phyloP scores from a whole-genome alignment of 1,140 invertebrate genomes.

The Pinna nobilis region DNA sequence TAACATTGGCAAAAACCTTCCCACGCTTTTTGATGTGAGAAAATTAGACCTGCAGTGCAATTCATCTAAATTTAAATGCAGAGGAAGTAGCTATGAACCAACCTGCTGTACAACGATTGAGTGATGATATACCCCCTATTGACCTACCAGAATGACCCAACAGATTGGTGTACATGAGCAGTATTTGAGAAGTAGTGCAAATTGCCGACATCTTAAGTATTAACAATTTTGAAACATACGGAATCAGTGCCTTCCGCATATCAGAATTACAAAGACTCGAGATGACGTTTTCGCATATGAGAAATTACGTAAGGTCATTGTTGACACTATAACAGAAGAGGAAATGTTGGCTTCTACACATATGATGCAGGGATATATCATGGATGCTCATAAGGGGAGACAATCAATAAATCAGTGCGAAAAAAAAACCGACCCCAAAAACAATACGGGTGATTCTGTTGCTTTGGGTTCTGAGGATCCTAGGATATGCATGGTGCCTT shows the following conservation, averaged over 20 bases:
- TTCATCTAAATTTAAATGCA: constrained; percentile 4
- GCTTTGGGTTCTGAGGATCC: too few species aligned
- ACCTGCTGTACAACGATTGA: not conserved
- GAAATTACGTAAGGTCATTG: not conserved
- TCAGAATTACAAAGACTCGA: constrained; percentile 2
- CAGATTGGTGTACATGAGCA: constrained; percentile 4
- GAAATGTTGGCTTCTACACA: constrained; percentile 1
- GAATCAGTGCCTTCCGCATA: constrained; percentile 4
- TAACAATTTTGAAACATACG: not conserved
- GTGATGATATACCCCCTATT: constrained; percentile 9
- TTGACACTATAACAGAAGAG: constrained; percentile 10
- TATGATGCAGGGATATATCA: not conserved
- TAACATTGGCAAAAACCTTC: constrained; percentile 1
- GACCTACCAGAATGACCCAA: not conserved
- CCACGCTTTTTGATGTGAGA: not conserved
- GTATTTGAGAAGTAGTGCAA: not conserved
- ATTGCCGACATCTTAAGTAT: not conserved
- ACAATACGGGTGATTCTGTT: too few species aligned
- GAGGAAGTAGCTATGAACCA: constrained; percentile 8
- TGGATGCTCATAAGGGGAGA: not conserved
- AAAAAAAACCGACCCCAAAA: not conserved
- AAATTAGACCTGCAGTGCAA: not conserved
- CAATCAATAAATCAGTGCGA: not conserved
- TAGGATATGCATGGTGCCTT: too few species aligned
- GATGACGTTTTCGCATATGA: constrained; percentile 21